These are phyloP conservation scores for Sigmodon hispidus DNA, from an alignment of 2,113 vertebrate species.

Conservation along the genomic window DNA sequence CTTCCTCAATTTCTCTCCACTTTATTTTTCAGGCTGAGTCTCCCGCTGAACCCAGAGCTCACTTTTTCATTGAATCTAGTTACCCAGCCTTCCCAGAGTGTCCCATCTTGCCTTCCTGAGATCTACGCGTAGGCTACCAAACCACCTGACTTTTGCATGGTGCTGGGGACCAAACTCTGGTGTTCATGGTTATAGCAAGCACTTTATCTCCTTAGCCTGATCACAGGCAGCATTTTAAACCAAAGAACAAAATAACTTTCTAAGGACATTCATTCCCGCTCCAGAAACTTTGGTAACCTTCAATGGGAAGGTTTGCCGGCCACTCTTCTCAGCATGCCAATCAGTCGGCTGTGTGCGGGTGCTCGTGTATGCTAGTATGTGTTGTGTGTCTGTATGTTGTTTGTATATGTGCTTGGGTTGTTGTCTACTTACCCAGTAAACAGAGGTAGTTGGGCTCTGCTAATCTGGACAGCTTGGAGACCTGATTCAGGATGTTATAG, in stretches of 20 bases:
- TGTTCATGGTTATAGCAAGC: neutral
- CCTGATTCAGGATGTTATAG: slow-evolving; percentile 92
- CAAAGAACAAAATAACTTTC: neutral
- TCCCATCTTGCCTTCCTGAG: neutral
- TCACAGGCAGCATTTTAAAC: neutral
- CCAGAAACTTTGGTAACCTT: neutral
- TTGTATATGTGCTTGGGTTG: neutral
- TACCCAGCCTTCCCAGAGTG: no score
- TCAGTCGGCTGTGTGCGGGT: neutral
- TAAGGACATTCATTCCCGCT: neutral
- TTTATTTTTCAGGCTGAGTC: neutral
- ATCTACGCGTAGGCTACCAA: neutral
- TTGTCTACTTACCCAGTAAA: slow-evolving; percentile 88
- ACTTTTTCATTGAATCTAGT: neutral
- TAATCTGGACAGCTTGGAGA: slow-evolving; percentile 82
- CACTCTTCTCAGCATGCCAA: neutral
- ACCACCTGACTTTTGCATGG: neutral
- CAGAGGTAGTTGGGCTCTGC: slow-evolving; percentile 89
- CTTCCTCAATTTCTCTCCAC: neutral
- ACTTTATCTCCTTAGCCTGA: neutral
- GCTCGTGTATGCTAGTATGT: neutral
- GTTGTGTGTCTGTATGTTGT: no score
- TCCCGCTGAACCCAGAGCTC: neutral
- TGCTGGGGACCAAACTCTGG: neutral
- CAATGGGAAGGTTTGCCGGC: neutral